Conservation (phyloP, 2,113 vertebrate genomes). For the Micronycteris hirsuta region DNA sequence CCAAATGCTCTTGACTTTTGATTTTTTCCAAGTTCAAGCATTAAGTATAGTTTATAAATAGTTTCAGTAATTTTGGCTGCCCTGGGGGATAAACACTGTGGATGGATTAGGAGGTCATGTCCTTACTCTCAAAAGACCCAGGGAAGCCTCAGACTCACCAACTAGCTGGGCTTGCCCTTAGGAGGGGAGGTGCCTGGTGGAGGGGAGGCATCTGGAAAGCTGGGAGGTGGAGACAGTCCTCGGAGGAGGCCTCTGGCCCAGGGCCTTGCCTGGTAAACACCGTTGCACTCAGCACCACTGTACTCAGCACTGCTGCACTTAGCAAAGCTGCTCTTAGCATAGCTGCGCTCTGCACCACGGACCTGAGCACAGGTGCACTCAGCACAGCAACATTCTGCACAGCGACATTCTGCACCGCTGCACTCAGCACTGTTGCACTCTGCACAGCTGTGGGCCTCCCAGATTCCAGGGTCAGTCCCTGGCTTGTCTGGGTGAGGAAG, state of each 20-base stretch:
- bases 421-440: not conserved
- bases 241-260: not conserved
- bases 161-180: not conserved
- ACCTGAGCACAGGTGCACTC: too few relatives aligned
- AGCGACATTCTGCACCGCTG: too few relatives aligned
- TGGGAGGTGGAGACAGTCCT: not conserved
- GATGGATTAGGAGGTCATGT: not conserved
- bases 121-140: not conserved
- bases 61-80: not conserved
- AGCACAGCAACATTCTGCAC: too few relatives aligned
- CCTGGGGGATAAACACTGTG: not conserved
- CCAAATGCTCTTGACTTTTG: not conserved
- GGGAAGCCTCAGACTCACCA: not conserved
- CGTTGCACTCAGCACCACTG: too few relatives aligned
- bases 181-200: too few relatives aligned
- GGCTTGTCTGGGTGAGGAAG: not conserved
- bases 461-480: too few relatives aligned
- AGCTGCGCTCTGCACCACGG: too few relatives aligned
- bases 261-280: not conserved
- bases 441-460: not conserved
- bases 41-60: not conserved
- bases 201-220: not conserved
- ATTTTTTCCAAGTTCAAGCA: not conserved
- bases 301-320: too few relatives aligned
- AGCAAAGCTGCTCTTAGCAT: too few relatives aligned